Conservation (phyloP, 2,888 invertebrate species). For the Xylota segnis region DNA sequence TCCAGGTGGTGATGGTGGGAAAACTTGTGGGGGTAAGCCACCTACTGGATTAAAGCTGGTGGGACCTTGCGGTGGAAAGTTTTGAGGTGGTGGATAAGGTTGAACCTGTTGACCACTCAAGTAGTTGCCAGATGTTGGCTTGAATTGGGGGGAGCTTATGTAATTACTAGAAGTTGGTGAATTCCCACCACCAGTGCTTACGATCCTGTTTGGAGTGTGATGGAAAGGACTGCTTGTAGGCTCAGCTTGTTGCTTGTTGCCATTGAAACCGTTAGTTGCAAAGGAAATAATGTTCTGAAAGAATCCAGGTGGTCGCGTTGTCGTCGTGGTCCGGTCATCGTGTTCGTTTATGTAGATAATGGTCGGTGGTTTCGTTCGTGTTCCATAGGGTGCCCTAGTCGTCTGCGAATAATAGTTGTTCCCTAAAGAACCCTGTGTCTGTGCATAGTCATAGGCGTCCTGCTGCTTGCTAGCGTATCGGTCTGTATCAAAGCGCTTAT, state of each 20-base stretch:
- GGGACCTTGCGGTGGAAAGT: slow-evolving; percentile 36
- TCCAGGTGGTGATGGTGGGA: slow-evolving; percentile 41
- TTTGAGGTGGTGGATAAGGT: slow-evolving; percentile 31
- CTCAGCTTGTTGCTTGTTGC: slow-evolving; percentile 32
- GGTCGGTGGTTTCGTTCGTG: slow-evolving; percentile 82
- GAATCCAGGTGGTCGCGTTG: slow-evolving; percentile 80
- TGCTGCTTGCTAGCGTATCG: slow-evolving; percentile 76
- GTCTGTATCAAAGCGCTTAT: slow-evolving; percentile 79
- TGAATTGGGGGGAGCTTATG: slow-evolving; percentile 16
- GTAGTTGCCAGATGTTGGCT: slow-evolving; percentile 35
- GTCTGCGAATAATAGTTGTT: slow-evolving; percentile 35
- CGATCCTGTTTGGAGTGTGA: slow-evolving; percentile 50
- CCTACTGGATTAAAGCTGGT: slow-evolving; percentile 4
- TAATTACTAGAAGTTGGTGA: slow-evolving; percentile 37
- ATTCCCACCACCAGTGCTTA: slow-evolving; percentile 26
- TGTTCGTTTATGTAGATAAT: slow-evolving; percentile 82
- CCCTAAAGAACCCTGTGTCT: slow-evolving; percentile 2
- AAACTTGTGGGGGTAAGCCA: slow-evolving; percentile 54
- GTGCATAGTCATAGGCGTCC: slow-evolving; percentile 63
- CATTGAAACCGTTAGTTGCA: slow-evolving; percentile 79
- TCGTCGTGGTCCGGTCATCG: slow-evolving; percentile 79
- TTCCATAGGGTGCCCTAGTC: slow-evolving; percentile 54
- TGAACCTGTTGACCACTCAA: slow-evolving; percentile 36
- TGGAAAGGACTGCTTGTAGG: slow-evolving; percentile 71
- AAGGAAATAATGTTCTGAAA: slow-evolving; percentile 81